These are phyloP conservation scores for Cerastoderma edule DNA, from an alignment of 2,888 invertebrate species.

Conservation along the genomic window DNA sequence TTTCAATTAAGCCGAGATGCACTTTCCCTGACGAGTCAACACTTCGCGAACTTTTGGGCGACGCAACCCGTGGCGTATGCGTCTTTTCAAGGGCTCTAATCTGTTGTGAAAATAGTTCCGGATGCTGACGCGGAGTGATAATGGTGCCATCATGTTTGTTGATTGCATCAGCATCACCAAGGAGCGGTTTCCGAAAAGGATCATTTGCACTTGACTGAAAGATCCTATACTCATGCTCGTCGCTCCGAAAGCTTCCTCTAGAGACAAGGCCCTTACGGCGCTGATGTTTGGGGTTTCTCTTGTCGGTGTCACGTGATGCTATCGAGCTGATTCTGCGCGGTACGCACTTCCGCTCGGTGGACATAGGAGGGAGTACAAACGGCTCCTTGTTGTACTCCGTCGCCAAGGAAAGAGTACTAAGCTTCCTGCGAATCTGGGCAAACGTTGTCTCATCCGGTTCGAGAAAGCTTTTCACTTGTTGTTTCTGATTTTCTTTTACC, in stretches of 20 bases:
- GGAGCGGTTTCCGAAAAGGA: constrained; percentile 15
- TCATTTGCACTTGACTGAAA: constrained; percentile 1
- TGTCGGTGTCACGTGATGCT: constrained; percentile 35
- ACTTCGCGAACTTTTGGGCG: constrained; percentile 55
- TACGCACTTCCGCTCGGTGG: constrained; percentile 37
- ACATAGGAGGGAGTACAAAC: constrained; percentile 34
- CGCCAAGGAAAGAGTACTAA: constrained; percentile 47
- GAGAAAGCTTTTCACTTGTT: constrained; percentile 39
- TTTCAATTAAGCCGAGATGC: constrained; percentile 56
- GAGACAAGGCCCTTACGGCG: constrained; percentile 20
- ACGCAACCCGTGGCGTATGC: constrained; percentile 33
- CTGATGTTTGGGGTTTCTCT: constrained; percentile 1
- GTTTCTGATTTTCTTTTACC: neutral
- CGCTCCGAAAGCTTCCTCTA: constrained; percentile 42
- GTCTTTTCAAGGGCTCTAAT: constrained; percentile 38
- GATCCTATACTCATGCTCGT: constrained; percentile 41
- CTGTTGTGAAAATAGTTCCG: constrained; percentile 58
- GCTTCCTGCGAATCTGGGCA: constrained; percentile 45
- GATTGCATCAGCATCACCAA: constrained; percentile 43
- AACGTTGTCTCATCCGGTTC: constrained; percentile 48
- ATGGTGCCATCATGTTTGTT: constrained; percentile 43
- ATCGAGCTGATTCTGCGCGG: constrained; percentile 55
- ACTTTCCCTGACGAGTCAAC: constrained; percentile 55
- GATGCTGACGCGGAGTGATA: constrained; percentile 57
- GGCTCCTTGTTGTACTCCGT: constrained; percentile 49